Conservation (phyloP, 2,113 vertebrate species). For the Cichladusa arquata region DNA sequence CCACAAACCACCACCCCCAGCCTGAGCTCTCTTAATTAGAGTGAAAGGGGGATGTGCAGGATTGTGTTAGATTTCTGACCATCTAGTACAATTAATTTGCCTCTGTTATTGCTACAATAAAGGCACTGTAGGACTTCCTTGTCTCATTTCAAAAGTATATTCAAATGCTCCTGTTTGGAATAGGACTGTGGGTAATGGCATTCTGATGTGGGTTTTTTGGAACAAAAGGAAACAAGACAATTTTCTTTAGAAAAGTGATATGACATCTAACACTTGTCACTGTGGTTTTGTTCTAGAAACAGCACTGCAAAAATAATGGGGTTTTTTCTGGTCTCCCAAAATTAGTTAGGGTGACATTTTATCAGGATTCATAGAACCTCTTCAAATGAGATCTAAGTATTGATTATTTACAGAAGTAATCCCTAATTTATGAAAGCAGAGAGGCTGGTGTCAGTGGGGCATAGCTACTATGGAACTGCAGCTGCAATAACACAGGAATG, state of each 20-base stretch:
- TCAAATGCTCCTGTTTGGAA: not conserved
- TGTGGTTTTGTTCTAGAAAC: not conserved
- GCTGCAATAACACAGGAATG: not conserved
- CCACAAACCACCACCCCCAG: not conserved
- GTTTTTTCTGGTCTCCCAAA: not conserved
- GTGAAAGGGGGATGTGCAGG: not conserved
- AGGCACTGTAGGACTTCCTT: not conserved
- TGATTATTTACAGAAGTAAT: not conserved
- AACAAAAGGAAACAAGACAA: not conserved
- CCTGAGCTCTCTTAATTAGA: not conserved
- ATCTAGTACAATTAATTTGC: not conserved
- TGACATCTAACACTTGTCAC: not conserved
- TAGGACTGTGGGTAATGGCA: not conserved
- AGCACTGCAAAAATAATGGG: rapidly evolving
- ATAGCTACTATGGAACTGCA: not conserved
- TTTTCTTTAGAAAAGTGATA: not conserved
- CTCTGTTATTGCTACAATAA: not conserved
- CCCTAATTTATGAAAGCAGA: not conserved
- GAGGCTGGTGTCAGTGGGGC: not conserved
- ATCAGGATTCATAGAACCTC: not conserved
- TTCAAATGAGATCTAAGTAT: not conserved
- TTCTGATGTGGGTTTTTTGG: not conserved
- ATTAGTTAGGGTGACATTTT: not conserved
- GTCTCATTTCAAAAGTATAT: not conserved
- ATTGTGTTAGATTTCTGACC: not conserved